A percentile compares a stretch with the other conserved stretches of the same genome.
Conservation (phyloP, 2,888 invertebrate species). For the Perithous albicinctus region DNA sequence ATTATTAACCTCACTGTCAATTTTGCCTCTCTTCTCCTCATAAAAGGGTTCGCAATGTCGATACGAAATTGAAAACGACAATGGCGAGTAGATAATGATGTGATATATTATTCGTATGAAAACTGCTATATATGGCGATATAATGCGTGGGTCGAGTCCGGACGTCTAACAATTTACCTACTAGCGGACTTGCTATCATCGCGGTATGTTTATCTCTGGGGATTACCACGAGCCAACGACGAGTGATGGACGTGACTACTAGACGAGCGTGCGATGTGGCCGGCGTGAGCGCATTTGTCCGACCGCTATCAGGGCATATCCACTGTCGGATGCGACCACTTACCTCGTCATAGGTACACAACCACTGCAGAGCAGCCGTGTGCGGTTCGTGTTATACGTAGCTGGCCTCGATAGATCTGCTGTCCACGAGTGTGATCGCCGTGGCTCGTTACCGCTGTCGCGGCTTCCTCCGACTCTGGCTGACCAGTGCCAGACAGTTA, state of each 20-base stretch:
- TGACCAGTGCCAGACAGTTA: slow-evolving; percentile 57
- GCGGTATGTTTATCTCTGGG: slow-evolving; percentile 57
- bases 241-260: slow-evolving; percentile 63
- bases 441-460: slow-evolving; percentile 57
- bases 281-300: slow-evolving; percentile 58
- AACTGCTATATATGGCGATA: neutral
- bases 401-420: slow-evolving; percentile 47
- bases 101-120: neutral
- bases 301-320: slow-evolving; percentile 68
- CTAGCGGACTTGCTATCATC: slow-evolving; percentile 43
- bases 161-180: slow-evolving; percentile 42
- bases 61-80: neutral
- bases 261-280: slow-evolving; percentile 31
- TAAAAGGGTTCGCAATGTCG: neutral
- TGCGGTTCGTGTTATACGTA: slow-evolving; percentile 24
- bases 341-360: slow-evolving; percentile 65
- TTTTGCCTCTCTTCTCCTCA: neutral
- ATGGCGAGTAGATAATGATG: neutral
- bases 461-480: slow-evolving; percentile 47
- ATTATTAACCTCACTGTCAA: no score
- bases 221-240: slow-evolving; percentile 59
- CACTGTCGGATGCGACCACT: slow-evolving; percentile 70
- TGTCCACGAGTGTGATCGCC: slow-evolving; percentile 58
- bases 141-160: slow-evolving; percentile 2
- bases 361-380: slow-evolving; percentile 42